These are phyloP conservation scores for Leptocoma aspasia DNA, from an alignment of 2,113 vertebrate species.

Conservation along the genomic window DNA sequence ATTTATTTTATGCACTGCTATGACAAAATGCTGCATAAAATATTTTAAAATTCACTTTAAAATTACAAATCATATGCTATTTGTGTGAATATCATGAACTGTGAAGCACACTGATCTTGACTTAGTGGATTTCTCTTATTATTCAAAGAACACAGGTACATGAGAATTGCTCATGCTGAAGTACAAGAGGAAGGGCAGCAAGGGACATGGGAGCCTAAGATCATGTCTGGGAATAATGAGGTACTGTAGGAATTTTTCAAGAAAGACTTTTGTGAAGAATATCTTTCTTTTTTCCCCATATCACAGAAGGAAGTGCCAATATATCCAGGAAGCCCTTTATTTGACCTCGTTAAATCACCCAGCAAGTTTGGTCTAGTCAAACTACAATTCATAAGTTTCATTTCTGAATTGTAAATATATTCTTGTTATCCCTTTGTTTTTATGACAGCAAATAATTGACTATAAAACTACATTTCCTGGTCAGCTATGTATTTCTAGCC, in stretches of 20 bases:
- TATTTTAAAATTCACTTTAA: neutral
- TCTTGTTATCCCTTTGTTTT: neutral
- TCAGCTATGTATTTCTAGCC: neutral
- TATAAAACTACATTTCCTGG: neutral
- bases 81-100: neutral
- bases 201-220: neutral
- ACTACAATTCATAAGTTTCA: neutral
- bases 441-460: neutral
- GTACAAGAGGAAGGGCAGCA: neutral
- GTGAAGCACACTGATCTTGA: neutral
- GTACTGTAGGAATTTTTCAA: neutral
- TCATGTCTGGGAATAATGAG: neutral
- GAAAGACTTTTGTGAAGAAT: neutral
- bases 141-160: neutral
- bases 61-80: neutral
- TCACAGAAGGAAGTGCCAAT: neutral
- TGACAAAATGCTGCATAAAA: neutral
- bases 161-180: neutral
- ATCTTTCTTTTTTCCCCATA: neutral
- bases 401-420: neutral
- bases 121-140: neutral
- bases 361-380: neutral
- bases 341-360: accelerated
- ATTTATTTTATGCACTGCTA: neutral
- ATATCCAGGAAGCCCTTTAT: neutral